These are phyloP conservation scores for Byasa hedistus DNA, from an alignment of 2,888 invertebrate genomes.

Conservation along the genomic window DNA sequence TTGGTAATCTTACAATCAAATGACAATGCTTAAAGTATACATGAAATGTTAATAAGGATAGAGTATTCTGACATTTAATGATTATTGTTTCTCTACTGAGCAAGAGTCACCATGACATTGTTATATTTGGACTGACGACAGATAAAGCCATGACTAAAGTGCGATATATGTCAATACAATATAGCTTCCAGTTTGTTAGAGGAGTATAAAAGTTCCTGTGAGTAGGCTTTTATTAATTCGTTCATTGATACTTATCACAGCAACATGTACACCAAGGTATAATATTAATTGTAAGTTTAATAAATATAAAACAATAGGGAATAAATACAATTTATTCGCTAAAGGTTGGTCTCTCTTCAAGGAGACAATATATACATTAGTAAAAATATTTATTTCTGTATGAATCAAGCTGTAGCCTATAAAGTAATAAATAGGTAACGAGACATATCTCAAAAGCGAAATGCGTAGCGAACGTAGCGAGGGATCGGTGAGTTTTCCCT, in stretches of 20 bases:
- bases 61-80: slow-evolving; percentile 15
- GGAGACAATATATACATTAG: not conserved
- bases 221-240: slow-evolving; percentile 57
- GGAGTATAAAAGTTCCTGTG: slow-evolving; percentile 35
- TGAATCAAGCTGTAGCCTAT: no score
- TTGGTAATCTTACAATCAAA: no score
- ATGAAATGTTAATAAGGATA: no score
- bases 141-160: slow-evolving; percentile 20
- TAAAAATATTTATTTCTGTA: no score
- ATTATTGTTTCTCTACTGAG: slow-evolving; percentile 27
- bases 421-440: no score
- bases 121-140: slow-evolving; percentile 40
- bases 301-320: not conserved
- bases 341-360: not conserved
- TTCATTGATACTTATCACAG: slow-evolving; percentile 61
- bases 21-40: no score
- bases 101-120: slow-evolving; percentile 49
- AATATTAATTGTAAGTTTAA: not conserved
- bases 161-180: slow-evolving; percentile 12
- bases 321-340: not conserved
- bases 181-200: slow-evolving; percentile 32
- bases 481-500: no score
- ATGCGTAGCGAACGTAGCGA: no score
- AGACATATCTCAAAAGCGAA: no score
- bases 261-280: slow-evolving; percentile 73